Base-by-base conservation (phyloP, 1,140 invertebrate species). In the Notospermus geniculatus region DNA sequence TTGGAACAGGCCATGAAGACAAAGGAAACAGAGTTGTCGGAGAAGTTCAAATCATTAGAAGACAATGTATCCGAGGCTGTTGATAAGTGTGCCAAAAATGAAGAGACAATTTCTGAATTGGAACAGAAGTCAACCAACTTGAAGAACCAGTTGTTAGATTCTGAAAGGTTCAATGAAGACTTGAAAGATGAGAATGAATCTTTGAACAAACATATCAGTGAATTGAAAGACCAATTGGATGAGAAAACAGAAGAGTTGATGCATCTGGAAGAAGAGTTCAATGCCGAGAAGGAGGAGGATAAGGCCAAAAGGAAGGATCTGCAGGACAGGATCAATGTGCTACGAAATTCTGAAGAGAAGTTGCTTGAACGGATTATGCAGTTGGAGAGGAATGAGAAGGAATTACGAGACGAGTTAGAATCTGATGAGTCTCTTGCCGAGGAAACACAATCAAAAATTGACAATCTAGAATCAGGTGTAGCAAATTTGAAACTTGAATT, bases 321-420 rank as follows among this genome's bases (percentile, higher is more conserved):
- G 52, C 17, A 17, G 39, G 28, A 27, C 5, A 59, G 54, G 36
- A 30, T 60, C 11, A 36, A 57, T 15, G 52, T 23, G 11, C 50
- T 67, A 30, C 66, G 70, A 62, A 64, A 66, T 19, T 59, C 62
- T 25, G 72, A 74, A 59, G 57, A 66, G 28, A 67, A 74, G 64
- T 62, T 74, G 32, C 54, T 59, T 45, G 64, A 70, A 46, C 64
- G 68, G 36, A 43, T 68, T 17, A 57, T 19, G 25, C 41, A 41
- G 19, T 28, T 50, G 41, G 41, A 50, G 50, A 46, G 25, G 19
- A 19, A 17, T n/a, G 32, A 27, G 15, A 59, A 30, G 54, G 54
- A 50, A 13, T 25, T 5, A 32, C 22, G 17, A 17, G 19, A 50
- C 15, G 41, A 45, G 23, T 59, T 41, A 27, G 57, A 29, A 1